phyloP scores from a whole-genome alignment of 2,113 vertebrate genomes.

The Eretmochelys imbricata region DNA sequence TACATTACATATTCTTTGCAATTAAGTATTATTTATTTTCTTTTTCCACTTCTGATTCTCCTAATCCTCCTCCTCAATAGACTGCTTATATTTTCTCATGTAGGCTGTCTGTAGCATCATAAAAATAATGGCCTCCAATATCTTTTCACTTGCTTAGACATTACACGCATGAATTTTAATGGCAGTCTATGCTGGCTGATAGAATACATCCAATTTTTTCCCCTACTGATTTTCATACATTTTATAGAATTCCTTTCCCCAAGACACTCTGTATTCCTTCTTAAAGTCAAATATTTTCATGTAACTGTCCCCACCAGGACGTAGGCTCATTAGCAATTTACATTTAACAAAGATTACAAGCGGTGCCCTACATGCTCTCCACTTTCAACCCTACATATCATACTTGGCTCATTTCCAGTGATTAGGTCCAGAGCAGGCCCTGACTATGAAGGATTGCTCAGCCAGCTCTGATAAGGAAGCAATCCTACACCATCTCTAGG shows the following conservation, averaged over 20 bases:
- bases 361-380: background rate
- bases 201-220: conserved; percentile 20
- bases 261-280: background rate
- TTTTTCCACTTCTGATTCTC: background rate
- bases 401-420: conserved; percentile 48
- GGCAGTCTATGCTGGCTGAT: background rate
- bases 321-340: background rate
- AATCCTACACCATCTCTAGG: background rate
- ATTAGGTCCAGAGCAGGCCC: conserved; percentile 19
- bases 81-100: conserved; percentile 39
- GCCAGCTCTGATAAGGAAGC: background rate
- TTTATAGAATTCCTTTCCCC: background rate
- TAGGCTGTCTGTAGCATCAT: background rate
- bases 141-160: conserved; percentile 52
- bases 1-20: conserved; percentile 31
- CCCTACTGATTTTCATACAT: background rate
- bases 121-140: conserved; percentile 19
- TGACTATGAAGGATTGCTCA: background rate
- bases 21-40: conserved; percentile 46
- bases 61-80: background rate
- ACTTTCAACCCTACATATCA: background rate
- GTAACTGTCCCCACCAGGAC: background rate
- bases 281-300: background rate
- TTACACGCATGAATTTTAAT: conserved; percentile 29
- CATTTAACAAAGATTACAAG: background rate